A percentile compares a stretch with the other conserved stretches of the same genome.
These are phyloP conservation scores for Acrocephalus scirpaceus DNA, from an alignment of 2,797 vertebrate genomes.

Conservation along the genomic window DNA sequence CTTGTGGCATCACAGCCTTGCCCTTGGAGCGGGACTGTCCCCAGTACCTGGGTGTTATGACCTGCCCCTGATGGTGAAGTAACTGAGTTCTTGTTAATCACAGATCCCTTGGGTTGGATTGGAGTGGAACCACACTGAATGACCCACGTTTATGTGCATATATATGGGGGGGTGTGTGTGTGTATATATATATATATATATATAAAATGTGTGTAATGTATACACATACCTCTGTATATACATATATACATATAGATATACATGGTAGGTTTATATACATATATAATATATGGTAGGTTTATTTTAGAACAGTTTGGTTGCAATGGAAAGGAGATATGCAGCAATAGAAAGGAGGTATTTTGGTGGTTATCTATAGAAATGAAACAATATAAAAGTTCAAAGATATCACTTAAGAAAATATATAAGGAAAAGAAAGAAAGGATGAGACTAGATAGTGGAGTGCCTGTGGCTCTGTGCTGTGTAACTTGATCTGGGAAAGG, in stretches of 20 bases:
- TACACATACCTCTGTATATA: too few relatives aligned
- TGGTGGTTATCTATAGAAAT: not conserved
- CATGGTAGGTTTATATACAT: too few relatives aligned
- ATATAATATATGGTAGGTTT: not conserved
- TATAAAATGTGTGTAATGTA: not conserved
- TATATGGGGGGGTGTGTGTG: rapidly evolving
- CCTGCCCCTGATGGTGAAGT: not conserved
- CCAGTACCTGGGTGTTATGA: not conserved
- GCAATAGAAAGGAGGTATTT: not conserved
- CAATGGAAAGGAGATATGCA: not conserved
- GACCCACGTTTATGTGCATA: not conserved
- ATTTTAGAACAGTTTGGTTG: not conserved
- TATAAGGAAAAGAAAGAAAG: not conserved
- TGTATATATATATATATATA: too few relatives aligned
- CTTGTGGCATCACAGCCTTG: not conserved
- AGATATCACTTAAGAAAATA: not conserved
- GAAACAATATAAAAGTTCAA: not conserved
- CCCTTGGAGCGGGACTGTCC: not conserved
- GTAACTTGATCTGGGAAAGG: not conserved
- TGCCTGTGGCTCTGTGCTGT: rapidly evolving
- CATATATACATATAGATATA: too few relatives aligned
- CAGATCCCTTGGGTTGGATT: not conserved
- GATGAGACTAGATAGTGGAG: not conserved
- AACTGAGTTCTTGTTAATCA: not conserved
- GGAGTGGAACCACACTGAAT: not conserved